These are phyloP conservation scores for Mobula birostris DNA, from an alignment of 2,113 vertebrate species.

Conservation along the genomic window DNA sequence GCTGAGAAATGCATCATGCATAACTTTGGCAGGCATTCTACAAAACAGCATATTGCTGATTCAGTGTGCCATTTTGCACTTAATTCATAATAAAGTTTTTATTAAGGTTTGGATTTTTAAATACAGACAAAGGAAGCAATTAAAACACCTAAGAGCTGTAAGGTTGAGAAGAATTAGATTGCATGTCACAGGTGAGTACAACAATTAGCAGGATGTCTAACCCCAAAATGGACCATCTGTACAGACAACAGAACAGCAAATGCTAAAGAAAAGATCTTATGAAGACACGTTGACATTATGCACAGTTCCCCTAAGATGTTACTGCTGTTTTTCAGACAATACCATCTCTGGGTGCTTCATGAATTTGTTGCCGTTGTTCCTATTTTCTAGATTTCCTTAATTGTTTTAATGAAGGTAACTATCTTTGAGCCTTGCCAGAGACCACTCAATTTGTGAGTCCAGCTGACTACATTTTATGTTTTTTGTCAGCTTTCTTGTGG, in stretches of 20 bases:
- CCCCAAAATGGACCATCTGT: background rate
- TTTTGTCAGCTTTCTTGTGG: background rate
- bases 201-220: background rate
- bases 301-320: background rate
- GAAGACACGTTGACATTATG: background rate
- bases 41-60: conserved; percentile 15
- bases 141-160: conserved; percentile 25
- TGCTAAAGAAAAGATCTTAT: background rate
- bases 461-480: background rate
- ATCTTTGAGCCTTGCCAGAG: background rate
- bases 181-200: conserved; percentile 16
- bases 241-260: background rate
- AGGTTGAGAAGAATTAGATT: conserved; percentile 32
- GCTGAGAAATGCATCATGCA: background rate
- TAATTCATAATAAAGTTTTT: conserved; percentile 25
- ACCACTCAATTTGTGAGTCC: background rate
- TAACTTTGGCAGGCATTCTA: background rate
- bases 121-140: conserved; percentile 3
- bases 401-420: background rate
- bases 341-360: background rate
- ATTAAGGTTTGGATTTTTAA: conserved; percentile 34
- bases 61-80: conserved; percentile 21
- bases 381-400: no score
- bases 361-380: background rate
- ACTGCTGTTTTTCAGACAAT: background rate